A percentile compares a stretch with the other conserved stretches of the same genome.
These are phyloP conservation scores for Poeciliopsis retropinna DNA, from an alignment of 2,113 vertebrate genomes.

Conservation along the genomic window DNA sequence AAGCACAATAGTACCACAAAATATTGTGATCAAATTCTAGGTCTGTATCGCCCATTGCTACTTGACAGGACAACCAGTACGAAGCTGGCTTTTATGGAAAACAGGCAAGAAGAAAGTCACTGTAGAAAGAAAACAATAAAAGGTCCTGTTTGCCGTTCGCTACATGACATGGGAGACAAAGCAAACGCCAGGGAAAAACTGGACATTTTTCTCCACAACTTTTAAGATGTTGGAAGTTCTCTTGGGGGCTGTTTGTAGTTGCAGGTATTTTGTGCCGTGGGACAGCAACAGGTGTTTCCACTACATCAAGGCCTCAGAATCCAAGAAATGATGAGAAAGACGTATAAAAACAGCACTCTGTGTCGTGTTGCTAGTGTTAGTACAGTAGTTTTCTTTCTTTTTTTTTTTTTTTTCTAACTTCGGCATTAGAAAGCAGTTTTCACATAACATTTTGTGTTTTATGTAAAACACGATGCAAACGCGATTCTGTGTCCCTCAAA, in stretches of 20 bases:
- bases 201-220: conserved; percentile 56
- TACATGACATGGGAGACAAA: background rate
- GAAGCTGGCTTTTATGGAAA: background rate
- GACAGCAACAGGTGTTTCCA: conserved; percentile 83
- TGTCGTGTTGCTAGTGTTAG: conserved; percentile 6
- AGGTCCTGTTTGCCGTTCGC: background rate
- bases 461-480: conserved; percentile 9
- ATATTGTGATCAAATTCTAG: too few species aligned
- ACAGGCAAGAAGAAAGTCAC: background rate
- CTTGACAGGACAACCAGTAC: too few species aligned
- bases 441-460: conserved; percentile 5
- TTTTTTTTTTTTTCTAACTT: conserved; percentile 1
- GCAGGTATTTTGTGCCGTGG: conserved; percentile 71
- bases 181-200: too few species aligned
- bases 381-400: too few species aligned
- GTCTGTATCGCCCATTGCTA: too few species aligned
- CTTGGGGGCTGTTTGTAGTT: conserved; percentile 55
- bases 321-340: conserved; percentile 60
- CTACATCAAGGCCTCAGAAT: conserved; percentile 78
- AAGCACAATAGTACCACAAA: too few species aligned
- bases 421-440: background rate
- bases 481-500: conserved; percentile 6
- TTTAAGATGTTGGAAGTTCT: conserved; percentile 72
- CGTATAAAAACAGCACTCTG: conserved; percentile 28
- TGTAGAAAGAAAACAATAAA: background rate